Base-by-base conservation (phyloP, 1,140 invertebrate species). In the Heterodera carotae region DNA sequence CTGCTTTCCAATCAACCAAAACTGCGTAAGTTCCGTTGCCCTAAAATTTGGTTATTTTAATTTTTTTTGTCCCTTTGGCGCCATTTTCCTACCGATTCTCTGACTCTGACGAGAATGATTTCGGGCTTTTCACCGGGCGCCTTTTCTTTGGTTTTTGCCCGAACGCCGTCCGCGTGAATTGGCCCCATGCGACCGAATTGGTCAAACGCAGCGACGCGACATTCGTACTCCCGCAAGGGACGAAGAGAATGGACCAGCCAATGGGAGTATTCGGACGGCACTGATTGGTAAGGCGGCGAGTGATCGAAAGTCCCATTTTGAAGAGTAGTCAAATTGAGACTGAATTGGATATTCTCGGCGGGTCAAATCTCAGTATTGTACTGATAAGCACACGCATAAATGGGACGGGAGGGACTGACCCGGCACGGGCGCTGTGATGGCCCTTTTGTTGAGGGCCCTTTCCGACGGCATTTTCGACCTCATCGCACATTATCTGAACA, bases 131-230 rank as follows among this genome's bases (percentile, higher is more conserved):
- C 27, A 22, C 12, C 29, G 25, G 81, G 81, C 56, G 81, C 78
- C 4, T 59, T 81, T n/a, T 81, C 83, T 22, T 43, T 56, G 10
- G 81, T 82, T 27, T 59, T 59, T 18, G 70, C 81, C 22, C 12
- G 29, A 5, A 33, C 34, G 22, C 48, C 69, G 22, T 39, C 43
- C 10, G 70, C 34, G 31, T 69, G 76, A n/a, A 64, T 43, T 31
- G 73, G 48, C 29, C 81, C 81, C 33, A 62, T 59, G 48, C 81
- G 34, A 15, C 83, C 81, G 66, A 82, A 76, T 74, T 82, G 81
- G 75, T 82, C 81, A 69, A 82, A 84, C 39, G 81, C 74, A 12
- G 25, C 34, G 25, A 82, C 66, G 22, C 67, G 33, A 56, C 81
- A 82, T 36, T 25, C 43, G 66, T 82, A 82, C 18, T 76, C 59